A percentile compares a stretch with the other conserved stretches of the same genome.
Conservation (phyloP, 2,113 vertebrate genomes). For the Aspiorhynchus laticeps region DNA sequence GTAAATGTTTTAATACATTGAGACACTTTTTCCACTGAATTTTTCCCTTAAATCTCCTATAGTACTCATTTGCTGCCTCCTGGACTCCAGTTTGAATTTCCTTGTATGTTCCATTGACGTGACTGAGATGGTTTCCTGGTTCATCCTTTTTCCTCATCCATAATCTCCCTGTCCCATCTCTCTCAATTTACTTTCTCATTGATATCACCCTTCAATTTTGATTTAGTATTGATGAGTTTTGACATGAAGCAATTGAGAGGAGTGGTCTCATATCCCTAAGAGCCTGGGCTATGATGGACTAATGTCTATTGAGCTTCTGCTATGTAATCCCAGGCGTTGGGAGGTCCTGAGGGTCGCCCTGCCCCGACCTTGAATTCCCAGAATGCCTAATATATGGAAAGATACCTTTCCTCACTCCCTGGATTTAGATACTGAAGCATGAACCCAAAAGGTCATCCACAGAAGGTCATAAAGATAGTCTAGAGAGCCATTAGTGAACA, state of each 20-base stretch:
- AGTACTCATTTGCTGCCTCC: not conserved
- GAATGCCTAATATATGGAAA: slow-evolving; percentile 20
- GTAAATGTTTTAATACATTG: no score
- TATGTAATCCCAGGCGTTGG: not conserved
- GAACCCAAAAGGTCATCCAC: slow-evolving; percentile 12
- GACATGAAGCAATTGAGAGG: not conserved
- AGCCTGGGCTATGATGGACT: not conserved
- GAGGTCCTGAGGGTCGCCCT: not conserved
- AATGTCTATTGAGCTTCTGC: not conserved
- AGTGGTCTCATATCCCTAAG: slow-evolving; percentile 17
- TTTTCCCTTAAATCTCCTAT: no score
- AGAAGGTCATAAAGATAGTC: slow-evolving; percentile 25
- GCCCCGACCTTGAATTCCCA: slow-evolving; percentile 45
- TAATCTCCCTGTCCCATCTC: not conserved
- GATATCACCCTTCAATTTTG: not conserved
- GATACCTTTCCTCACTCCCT: slow-evolving; percentile 19
- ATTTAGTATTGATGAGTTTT: not conserved
- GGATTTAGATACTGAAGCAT: slow-evolving; percentile 23
- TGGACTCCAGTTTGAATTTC: not conserved
- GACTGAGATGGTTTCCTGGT: not conserved
- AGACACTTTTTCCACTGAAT: no score
- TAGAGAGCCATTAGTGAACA: slow-evolving; percentile 9
- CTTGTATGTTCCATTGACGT: not conserved
- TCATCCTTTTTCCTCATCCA: not conserved
- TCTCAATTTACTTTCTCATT: not conserved